phyloP scores from a whole-genome alignment of 2,113 vertebrate genomes.

The Fulmarus glacialis region DNA sequence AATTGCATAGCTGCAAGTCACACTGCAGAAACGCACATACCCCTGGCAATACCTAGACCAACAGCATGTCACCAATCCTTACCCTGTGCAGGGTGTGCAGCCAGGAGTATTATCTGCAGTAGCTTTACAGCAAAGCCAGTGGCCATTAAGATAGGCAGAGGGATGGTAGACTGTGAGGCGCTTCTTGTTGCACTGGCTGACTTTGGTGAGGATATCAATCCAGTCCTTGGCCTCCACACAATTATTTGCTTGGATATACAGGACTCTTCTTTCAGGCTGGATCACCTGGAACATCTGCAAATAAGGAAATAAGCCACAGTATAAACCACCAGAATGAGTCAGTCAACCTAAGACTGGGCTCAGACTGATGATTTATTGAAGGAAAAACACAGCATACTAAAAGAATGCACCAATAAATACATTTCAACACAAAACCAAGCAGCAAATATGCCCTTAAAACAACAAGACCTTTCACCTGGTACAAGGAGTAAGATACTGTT shows the following conservation, averaged over 20 bases:
- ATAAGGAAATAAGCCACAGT: background rate
- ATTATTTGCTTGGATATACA: conserved; percentile 99
- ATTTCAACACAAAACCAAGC: background rate
- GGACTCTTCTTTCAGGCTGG: conserved; percentile 89
- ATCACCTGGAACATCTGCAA: conserved; percentile 98
- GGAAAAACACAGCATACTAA: background rate
- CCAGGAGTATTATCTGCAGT: conserved; percentile 86
- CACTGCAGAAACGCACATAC: background rate
- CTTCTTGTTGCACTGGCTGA: conserved; percentile 96
- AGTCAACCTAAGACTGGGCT: background rate
- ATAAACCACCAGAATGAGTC: background rate
- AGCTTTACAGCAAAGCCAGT: conserved; percentile 96
- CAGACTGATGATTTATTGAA: background rate
- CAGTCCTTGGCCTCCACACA: conserved; percentile 97
- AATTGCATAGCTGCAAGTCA: background rate
- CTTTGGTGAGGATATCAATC: conserved; percentile 98
- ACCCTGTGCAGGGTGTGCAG: conserved; percentile 96
- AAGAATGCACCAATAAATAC: background rate
- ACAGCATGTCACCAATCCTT: background rate
- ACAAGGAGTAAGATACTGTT: background rate
- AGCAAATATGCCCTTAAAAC: background rate
- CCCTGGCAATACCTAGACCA: background rate
- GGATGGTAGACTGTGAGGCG: conserved; percentile 94
- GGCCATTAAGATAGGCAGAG: conserved; percentile 95
- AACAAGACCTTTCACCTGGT: background rate